phyloP scores from a whole-genome alignment of 2,888 invertebrate genomes.

The Pardosa pseudoannulata region DNA sequence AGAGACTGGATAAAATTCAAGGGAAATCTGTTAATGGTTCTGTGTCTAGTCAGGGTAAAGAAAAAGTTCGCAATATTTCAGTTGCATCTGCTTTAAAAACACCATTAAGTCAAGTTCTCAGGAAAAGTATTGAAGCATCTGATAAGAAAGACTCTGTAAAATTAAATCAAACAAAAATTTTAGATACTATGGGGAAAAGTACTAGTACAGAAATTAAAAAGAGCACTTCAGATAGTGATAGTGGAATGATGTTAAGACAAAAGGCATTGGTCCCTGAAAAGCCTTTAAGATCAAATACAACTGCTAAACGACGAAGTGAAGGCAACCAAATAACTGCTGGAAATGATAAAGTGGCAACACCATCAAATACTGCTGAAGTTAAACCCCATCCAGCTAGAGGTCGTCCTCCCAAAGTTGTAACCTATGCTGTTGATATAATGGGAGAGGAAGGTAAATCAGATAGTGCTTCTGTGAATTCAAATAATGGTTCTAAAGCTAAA shows the following conservation, averaged over 20 bases:
- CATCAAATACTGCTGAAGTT: no score
- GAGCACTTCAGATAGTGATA: neutral
- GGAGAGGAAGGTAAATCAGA: neutral
- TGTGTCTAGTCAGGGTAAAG: conserved; percentile 14
- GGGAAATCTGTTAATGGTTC: neutral
- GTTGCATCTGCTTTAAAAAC: conserved; percentile 59
- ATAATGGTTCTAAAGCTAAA: conserved; percentile 14
- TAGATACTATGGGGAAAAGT: neutral
- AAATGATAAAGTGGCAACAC: neutral
- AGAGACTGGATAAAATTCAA: neutral
- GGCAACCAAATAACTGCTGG: neutral
- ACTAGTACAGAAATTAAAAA: neutral
- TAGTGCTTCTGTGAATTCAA: neutral
- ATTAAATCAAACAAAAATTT: neutral
- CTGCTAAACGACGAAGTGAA: neutral
- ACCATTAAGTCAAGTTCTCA: conserved; percentile 67
- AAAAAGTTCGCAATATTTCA: conserved; percentile 36
- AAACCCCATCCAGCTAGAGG: no score
- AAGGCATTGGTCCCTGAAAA: neutral
- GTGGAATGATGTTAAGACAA: neutral
- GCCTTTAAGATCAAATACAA: neutral
- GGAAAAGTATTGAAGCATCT: conserved; percentile 62
- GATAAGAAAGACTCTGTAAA: conserved; percentile 17
- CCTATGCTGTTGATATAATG: neutral
- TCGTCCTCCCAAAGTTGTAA: neutral